phyloP scores from a whole-genome alignment of 1,140 invertebrate genomes.

The Drosophila teissieri region DNA sequence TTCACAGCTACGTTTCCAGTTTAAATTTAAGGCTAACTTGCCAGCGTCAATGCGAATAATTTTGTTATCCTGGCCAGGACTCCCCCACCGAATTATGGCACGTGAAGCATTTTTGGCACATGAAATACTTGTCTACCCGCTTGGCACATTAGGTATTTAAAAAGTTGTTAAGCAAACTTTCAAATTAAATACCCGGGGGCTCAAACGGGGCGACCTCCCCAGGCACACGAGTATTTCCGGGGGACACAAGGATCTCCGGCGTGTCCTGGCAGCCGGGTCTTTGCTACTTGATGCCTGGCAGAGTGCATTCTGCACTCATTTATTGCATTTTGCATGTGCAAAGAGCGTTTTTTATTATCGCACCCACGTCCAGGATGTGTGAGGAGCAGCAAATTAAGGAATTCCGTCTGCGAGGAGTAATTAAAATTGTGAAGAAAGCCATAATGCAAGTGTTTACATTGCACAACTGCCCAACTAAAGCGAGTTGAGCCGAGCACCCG shows the following conservation, averaged over 20 bases:
- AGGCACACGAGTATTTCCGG: conserved; percentile 10
- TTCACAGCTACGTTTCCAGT: neutral
- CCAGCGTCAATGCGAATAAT: neutral
- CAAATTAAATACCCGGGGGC: conserved; percentile 64
- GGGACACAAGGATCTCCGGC: conserved; percentile 2
- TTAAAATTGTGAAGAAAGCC: conserved; percentile 38
- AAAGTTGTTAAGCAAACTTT: conserved; percentile 75
- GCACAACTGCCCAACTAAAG: conserved; percentile 16
- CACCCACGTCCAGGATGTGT: conserved; percentile 25
- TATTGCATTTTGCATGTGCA: conserved; percentile 64
- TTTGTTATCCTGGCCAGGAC: neutral
- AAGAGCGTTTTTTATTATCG: conserved; percentile 38
- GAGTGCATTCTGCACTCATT: conserved; percentile 28
- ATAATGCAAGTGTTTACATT: conserved; percentile 31
- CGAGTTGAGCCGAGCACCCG: conserved; percentile 13
- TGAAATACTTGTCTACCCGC: conserved; percentile 46
- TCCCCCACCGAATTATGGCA: conserved; percentile 1
- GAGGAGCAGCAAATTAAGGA: conserved; percentile 55
- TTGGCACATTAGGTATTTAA: conserved; percentile 66
- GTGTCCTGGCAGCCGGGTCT: conserved; percentile 25
- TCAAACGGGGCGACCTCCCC: conserved; percentile 62
- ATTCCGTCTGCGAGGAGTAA: conserved; percentile 44
- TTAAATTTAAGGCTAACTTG: neutral
- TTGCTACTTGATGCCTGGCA: conserved; percentile 23
- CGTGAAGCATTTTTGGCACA: conserved; percentile 38